Evolutionary conservation across 1,140 invertebrate species (phyloP).

Genomic region (Lepeophtheirus salmonis): DNA sequence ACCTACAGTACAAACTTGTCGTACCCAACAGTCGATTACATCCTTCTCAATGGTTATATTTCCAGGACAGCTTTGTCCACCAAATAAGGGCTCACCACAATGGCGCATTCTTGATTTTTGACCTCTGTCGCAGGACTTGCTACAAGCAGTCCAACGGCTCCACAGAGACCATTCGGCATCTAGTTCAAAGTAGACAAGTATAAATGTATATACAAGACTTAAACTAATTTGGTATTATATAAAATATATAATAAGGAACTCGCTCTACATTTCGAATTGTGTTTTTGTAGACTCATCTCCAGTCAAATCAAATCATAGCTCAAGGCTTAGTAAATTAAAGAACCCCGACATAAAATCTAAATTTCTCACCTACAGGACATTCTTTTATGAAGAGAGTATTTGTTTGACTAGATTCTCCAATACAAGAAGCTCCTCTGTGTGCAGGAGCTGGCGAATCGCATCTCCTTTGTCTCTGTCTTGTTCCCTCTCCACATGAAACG

Average conservation of each 20-base stretch:
- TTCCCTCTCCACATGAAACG: constrained; percentile 48
- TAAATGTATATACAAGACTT: too few species aligned
- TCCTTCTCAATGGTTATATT: constrained; percentile 24
- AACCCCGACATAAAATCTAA: too few species aligned
- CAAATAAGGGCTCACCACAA: constrained; percentile 20
- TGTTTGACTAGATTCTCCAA: constrained; percentile 12
- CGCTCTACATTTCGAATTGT: too few species aligned
- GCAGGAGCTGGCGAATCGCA: constrained; percentile 20
- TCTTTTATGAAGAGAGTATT: neutral
- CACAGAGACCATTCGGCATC: constrained; percentile 56
- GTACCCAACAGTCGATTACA: neutral
- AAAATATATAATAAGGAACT: too few species aligned
- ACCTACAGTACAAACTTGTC: neutral
- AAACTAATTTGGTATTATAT: too few species aligned
- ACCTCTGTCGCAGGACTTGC: constrained; percentile 49
- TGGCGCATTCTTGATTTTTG: constrained; percentile 35
- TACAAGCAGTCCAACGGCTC: constrained; percentile 57
- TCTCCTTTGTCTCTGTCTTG: constrained; percentile 34
- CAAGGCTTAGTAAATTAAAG: too few species aligned
- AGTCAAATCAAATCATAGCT: too few species aligned
- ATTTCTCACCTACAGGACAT: neutral
- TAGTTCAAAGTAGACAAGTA: neutral
- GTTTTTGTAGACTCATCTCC: too few species aligned
- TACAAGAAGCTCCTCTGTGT: constrained; percentile 18
- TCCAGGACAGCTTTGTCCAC: constrained; percentile 25